phyloP scores from a whole-genome alignment of 2,797 vertebrate genomes.

The Prionace glauca region DNA sequence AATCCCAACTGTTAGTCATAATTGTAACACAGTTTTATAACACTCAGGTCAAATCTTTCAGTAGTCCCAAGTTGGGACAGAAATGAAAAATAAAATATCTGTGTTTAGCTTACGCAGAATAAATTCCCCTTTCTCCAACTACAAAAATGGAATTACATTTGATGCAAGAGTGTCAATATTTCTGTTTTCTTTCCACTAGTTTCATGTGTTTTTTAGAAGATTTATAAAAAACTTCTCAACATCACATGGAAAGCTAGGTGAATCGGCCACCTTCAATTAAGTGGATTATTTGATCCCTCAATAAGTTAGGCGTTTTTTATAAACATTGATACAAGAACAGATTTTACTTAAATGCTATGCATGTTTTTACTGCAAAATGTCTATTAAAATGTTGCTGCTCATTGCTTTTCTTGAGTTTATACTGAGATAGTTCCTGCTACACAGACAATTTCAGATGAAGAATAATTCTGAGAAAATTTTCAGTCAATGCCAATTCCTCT shows the following conservation, averaged over 20 bases:
- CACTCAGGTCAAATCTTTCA: neutral
- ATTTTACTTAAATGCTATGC: neutral
- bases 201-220: neutral
- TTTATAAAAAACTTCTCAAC: neutral
- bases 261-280: neutral
- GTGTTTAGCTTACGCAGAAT: neutral
- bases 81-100: neutral
- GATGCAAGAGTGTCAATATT: neutral
- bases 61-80: neutral
- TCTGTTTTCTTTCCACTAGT: neutral
- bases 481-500: neutral
- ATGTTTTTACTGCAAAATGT: neutral
- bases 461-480: slow-evolving; percentile 11
- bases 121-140: neutral
- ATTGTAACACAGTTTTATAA: neutral
- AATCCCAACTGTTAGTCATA: neutral
- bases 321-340: neutral
- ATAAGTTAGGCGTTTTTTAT: neutral
- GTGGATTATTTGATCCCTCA: neutral
- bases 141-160: neutral
- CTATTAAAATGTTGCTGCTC: neutral
- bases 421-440: neutral
- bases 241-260: neutral
- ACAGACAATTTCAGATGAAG: neutral
- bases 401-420: neutral